These are phyloP conservation scores for Calliphora vomitoria DNA, from an alignment of 2,888 invertebrate species.

Conservation along the genomic window DNA sequence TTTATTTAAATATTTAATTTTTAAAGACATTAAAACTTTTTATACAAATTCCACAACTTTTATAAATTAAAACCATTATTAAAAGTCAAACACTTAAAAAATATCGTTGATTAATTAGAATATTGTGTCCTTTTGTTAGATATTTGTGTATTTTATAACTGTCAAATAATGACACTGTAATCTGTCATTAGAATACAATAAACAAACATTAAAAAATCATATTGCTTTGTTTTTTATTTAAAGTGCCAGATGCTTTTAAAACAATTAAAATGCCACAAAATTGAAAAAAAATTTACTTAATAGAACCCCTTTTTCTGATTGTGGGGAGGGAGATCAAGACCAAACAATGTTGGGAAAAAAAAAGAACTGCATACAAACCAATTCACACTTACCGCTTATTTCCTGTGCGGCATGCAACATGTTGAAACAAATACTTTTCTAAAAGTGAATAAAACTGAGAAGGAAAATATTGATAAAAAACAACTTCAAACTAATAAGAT, in stretches of 20 bases:
- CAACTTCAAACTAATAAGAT: background rate
- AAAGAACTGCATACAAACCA: background rate
- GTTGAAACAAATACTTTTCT: background rate
- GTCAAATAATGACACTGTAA: conserved; percentile 24
- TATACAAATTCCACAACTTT: too few species aligned
- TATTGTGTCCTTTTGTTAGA: background rate
- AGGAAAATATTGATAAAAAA: background rate
- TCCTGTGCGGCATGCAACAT: conserved; percentile 17
- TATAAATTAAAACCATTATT: background rate
- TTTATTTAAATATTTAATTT: background rate
- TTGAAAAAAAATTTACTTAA: background rate
- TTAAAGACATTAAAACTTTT: background rate
- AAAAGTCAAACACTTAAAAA: background rate
- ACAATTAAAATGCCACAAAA: conserved; percentile 31
- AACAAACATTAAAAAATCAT: conserved; percentile 17
- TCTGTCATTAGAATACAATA: conserved; percentile 18
- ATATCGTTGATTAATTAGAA: background rate
- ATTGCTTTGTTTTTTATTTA: conserved; percentile 14
- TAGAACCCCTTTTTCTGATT: conserved; percentile 4
- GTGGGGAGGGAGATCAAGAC: background rate
- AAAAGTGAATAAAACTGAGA: background rate
- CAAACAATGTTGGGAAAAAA: background rate
- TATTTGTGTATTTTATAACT: conserved; percentile 5
- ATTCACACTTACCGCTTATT: conserved; percentile 36
- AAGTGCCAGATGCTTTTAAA: conserved; percentile 41